phyloP scores from a whole-genome alignment of 2,888 invertebrate genomes.

The Drosophila mimetica region DNA sequence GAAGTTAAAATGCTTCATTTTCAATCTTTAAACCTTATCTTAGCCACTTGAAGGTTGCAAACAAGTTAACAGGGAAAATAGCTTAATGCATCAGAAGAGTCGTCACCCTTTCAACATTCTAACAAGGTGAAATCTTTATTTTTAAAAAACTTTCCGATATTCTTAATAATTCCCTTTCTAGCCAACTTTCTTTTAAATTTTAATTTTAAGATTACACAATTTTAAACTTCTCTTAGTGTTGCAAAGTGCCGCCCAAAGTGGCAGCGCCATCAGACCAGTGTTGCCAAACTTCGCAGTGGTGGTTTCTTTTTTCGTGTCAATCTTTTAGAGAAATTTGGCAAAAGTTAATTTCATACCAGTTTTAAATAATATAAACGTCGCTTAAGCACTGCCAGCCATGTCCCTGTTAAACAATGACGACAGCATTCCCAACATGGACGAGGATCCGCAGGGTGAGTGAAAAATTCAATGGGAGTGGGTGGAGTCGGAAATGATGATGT shows the following conservation, averaged over 20 bases:
- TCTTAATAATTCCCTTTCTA: neutral
- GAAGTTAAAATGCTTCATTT: too few species aligned
- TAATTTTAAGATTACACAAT: neutral
- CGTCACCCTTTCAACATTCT: too few species aligned
- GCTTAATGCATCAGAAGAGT: too few species aligned
- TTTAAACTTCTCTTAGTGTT: conserved; percentile 45
- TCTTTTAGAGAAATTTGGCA: conserved; percentile 18
- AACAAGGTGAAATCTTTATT: neutral
- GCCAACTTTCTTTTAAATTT: neutral
- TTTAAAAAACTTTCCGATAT: neutral
- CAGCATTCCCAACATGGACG: conserved; percentile 95
- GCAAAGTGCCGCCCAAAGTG: conserved; percentile 9
- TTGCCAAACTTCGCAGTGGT: conserved; percentile 51
- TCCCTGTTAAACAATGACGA: conserved; percentile 88
- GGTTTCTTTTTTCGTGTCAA: conserved; percentile 53
- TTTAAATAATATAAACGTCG: neutral
- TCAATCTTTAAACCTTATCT: neutral
- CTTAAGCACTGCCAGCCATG: conserved; percentile 60
- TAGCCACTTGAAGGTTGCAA: neutral
- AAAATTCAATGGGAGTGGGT: conserved; percentile 37
- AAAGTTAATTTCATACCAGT: conserved; percentile 6
- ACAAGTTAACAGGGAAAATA: neutral
- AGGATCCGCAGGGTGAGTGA: conserved; percentile 92
- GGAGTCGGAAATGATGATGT: conserved; percentile 39
- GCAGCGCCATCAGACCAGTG: conserved; percentile 22